Percentiles rank a stretch among this genome's conserved stretches.
Conservation (phyloP, 2,888 invertebrate genomes). For the Tachystola acroxantha region DNA sequence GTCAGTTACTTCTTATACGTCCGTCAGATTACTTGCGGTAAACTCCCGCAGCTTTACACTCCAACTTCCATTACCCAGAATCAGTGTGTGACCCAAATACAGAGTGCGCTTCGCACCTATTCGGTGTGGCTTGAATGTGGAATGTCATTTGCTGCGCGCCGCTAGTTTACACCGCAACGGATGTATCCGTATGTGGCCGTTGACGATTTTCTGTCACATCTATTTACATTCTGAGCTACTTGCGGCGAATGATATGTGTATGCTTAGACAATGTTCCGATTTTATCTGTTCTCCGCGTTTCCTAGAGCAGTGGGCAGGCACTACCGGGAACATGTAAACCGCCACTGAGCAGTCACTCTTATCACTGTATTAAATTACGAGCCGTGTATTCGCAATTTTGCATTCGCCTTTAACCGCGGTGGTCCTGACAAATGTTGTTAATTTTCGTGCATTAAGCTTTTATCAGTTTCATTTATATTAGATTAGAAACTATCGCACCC, state of each 20-base stretch:
- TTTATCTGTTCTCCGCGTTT: slow-evolving; percentile 35
- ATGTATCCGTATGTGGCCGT: slow-evolving; percentile 42
- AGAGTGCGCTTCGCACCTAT: slow-evolving; percentile 43
- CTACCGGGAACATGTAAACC: slow-evolving; percentile 32
- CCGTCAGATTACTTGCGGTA: slow-evolving; percentile 64
- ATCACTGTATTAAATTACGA: slow-evolving; percentile 44
- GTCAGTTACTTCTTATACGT: slow-evolving; percentile 49
- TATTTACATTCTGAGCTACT: slow-evolving; percentile 43
- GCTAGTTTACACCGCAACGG: slow-evolving; percentile 61
- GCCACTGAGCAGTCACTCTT: slow-evolving; percentile 35
- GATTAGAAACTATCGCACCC: slow-evolving; percentile 20
- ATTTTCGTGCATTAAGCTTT: slow-evolving; percentile 19
- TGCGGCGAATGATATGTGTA: slow-evolving; percentile 33
- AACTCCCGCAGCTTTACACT: slow-evolving; percentile 45
- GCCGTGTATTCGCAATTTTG: slow-evolving; percentile 31
- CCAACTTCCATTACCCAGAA: slow-evolving; percentile 57
- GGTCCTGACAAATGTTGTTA: slow-evolving; percentile 30
- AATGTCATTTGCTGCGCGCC: slow-evolving; percentile 59
- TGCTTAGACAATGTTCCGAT: slow-evolving; percentile 32
- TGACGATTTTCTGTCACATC: slow-evolving; percentile 45
- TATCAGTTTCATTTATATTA: slow-evolving; percentile 27
- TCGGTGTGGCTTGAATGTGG: slow-evolving; percentile 55
- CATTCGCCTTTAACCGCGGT: slow-evolving; percentile 29
- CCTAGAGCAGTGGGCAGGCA: slow-evolving; percentile 23
- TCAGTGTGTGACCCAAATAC: slow-evolving; percentile 68